Evolutionary conservation across 2,888 invertebrate genomes (phyloP), one percentile per base, ranked within the genome.

Genomic region (Athrips mouffetella): DNA sequence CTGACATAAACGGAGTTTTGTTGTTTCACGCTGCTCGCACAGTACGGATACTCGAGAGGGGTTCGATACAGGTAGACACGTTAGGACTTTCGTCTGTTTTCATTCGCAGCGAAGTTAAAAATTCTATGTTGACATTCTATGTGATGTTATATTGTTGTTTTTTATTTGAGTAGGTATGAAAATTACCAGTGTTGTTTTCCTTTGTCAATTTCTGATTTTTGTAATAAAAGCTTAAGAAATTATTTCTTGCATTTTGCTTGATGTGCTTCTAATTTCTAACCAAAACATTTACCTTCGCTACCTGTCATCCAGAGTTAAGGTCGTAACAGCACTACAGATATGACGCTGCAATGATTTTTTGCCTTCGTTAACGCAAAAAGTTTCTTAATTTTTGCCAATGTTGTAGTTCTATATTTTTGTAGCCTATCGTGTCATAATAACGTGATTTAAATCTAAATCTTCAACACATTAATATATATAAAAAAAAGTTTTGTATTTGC

Each of bases 21-120:
- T 73, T 70, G 75, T 73, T 82, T 77, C 76, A 76, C 65, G 87
- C 87, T 70, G 83, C 86, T 75, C 64, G 78, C 73, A 83, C 76
- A 86, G 85, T 80, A 83, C 67, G 85, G 79, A 69, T 81, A 79
- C 65, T 75, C 80, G 76, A 80, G 83, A 79, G 85, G 73, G 78
- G 80, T 80, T 68, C 78, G 77, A 70, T 77, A 80, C 82, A 85
- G 85, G 81, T 86, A 85, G 82, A 76, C 60, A 62, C 58, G 57
- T 46, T 56, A 44, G 53, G 48, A 45, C 25, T 46, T 62, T 62
- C 62, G 59, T 53, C 60, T 62, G 52, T 60, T 60, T 15, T 55
- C 53, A 51, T 53, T 59, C 58, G 54, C 48, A 59, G 50, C 49
- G 56, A 62, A 61, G 61, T 65, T 60, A 57, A 54, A 67, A 67